Evolutionary conservation across 2,797 vertebrate species (phyloP).

Genomic region (Tokudaia tokunoshimensis): DNA sequence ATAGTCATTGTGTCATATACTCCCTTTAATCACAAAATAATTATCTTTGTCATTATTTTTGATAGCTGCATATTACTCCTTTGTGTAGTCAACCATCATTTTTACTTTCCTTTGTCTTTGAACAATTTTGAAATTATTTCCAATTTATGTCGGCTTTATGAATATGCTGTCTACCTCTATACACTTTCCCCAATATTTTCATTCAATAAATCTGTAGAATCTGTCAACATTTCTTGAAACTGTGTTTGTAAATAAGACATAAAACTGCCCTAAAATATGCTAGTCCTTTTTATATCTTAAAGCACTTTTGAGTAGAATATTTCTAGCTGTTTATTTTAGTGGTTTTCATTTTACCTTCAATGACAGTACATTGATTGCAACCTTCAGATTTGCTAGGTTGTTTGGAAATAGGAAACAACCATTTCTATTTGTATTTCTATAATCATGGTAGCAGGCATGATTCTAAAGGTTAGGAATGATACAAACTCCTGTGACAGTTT

Average conservation of each 20-base stretch:
- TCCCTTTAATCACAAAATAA: constrained; percentile 1
- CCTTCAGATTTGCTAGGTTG: background rate
- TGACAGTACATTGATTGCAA: background rate
- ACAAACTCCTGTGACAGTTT: background rate
- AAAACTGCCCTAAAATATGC: background rate
- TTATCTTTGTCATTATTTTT: constrained; percentile 68
- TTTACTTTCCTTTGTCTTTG: background rate
- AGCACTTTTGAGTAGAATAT: constrained; percentile 16
- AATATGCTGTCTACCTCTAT: background rate
- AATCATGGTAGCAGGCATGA: background rate
- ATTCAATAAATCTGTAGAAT: constrained; percentile 47
- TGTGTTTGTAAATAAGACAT: background rate
- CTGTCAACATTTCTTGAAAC: constrained; percentile 56
- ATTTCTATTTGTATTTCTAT: background rate
- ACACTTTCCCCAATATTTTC: background rate
- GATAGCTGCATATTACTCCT: constrained; percentile 71
- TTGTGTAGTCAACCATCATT: constrained; percentile 29
- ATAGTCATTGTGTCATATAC: background rate
- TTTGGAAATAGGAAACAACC: background rate
- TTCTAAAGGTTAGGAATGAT: background rate
- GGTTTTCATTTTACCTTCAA: background rate
- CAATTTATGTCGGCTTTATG: background rate
- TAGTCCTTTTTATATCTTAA: constrained; percentile 7
- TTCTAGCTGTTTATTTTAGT: background rate
- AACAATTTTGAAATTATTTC: constrained; percentile 40